Conservation (phyloP, 2,797 vertebrate species). For the Lemur catta region DNA sequence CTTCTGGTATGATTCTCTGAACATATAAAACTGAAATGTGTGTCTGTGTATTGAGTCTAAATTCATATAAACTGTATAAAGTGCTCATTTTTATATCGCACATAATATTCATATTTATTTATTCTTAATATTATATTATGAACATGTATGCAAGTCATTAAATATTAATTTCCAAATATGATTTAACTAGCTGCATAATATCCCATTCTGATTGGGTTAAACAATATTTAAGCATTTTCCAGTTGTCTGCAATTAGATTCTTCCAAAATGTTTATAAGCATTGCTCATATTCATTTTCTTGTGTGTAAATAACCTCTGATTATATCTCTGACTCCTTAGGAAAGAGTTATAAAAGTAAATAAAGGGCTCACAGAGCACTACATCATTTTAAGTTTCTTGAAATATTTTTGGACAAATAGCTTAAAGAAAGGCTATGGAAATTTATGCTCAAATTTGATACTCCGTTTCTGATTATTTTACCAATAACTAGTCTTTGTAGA, state of each 20-base stretch:
- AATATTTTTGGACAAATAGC: not conserved
- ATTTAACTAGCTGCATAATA: not conserved
- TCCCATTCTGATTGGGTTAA: not conserved
- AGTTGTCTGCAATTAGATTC: not conserved
- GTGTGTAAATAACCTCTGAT: not conserved
- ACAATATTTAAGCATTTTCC: not conserved
- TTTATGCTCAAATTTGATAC: not conserved
- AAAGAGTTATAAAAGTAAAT: not conserved
- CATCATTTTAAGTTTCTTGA: not conserved
- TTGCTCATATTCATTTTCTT: not conserved
- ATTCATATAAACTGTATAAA: not conserved
- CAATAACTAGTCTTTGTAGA: not conserved
- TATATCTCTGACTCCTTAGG: not conserved
- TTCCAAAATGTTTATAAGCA: not conserved
- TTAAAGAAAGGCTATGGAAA: not conserved
- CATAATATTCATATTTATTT: not conserved
- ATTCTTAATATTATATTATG: not conserved
- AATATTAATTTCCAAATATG: not conserved
- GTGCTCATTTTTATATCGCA: not conserved
- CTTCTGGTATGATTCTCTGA: not conserved
- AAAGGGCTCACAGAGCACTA: not conserved
- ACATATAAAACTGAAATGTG: not conserved
- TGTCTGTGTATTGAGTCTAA: not conserved
- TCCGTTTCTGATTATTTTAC: not conserved
- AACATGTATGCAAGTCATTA: not conserved